A percentile compares a stretch with the other conserved stretches of the same genome.
phyloP scores from a whole-genome alignment of 2,797 vertebrate species.

The Sardinella longiceps region DNA sequence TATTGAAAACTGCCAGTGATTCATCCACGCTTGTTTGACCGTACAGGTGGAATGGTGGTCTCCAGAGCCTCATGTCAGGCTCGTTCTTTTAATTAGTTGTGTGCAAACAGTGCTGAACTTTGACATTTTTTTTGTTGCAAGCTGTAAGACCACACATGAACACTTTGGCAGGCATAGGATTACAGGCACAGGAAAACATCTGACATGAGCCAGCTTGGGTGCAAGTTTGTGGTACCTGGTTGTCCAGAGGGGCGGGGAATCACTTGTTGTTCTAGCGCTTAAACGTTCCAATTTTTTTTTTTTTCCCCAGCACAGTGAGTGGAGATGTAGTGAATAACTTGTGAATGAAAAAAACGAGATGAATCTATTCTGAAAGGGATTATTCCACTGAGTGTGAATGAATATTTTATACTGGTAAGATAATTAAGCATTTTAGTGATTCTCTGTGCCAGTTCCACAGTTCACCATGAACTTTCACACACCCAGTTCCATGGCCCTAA shows the following conservation, averaged over 20 bases:
- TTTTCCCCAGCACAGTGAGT: background rate
- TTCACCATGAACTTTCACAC: too few relatives aligned
- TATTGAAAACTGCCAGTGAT: constrained; percentile 31
- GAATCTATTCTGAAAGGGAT: background rate
- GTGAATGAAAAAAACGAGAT: constrained; percentile 14
- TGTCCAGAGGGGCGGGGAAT: constrained; percentile 14
- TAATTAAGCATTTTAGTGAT: background rate
- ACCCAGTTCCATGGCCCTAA: background rate
- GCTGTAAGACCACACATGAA: constrained; percentile 49
- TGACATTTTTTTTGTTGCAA: constrained; percentile 32
- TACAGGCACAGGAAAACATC: constrained; percentile 38
- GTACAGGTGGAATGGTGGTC: constrained; percentile 38
- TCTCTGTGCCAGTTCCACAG: too few relatives aligned
- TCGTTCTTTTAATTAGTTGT: constrained; percentile 41
- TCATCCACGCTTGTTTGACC: constrained; percentile 45
- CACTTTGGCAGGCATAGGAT: constrained; percentile 35
- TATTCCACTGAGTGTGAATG: background rate
- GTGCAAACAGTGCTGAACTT: constrained; percentile 48
- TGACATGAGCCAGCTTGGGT: constrained; percentile 30
- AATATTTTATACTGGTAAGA: background rate
- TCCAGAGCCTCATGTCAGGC: constrained; percentile 29
- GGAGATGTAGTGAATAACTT: background rate
- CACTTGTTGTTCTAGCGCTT: constrained; percentile 1
- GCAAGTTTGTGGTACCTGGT: constrained; percentile 5
- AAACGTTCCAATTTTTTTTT: background rate